Evolutionary conservation across 2,113 vertebrate species (phyloP), one percentile per base, ranked within the genome.

Genomic region (Penelope pileata): DNA sequence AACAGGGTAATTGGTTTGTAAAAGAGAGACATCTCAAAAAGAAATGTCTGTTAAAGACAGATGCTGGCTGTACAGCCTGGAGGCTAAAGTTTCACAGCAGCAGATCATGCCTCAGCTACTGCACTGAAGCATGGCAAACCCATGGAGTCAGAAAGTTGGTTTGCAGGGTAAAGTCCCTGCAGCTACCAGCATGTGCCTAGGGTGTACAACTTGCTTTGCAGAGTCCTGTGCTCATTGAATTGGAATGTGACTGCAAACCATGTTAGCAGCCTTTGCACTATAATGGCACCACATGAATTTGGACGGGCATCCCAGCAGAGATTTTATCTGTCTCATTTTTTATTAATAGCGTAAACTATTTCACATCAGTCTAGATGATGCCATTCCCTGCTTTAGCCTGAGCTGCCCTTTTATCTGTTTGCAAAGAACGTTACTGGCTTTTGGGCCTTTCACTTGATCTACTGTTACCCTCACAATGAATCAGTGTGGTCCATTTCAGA

Each of bases 11-110:
- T 26, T 50, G 14, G 6, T 60, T 90, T 81, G 36, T 77, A 42
- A 70, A 94, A 53, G 38, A 77, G 60, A 91, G 83, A 24, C 16
- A 32, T 32, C 48, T 87, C 53, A 50, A 6, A 54, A 88, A 91
- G 62, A 76, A 38, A 27, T 3, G 6, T 73, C 42, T 79, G 34
- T 22, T 75, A 13, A 15, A 75, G 76, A 67, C 27, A 75, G 43
- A 34, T 64, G 64, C 51, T 91, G 70, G 17, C 42, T 63, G 13
- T 42, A 14, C 32, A 66, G 47, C 73, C 34, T 67, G 50, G 27
- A 77, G 56, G 42, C 51, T 68, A 6, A 72, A 63, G 34, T 48
- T 74, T 23, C 68, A 50, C 8, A 4, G 47, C 48, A 53, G 58
- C 40, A 58, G 58, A 17, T 43, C 13, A 54, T 74, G 67, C 38